phyloP scores from a whole-genome alignment of 2,113 vertebrate genomes.

The Crocuta crocuta region DNA sequence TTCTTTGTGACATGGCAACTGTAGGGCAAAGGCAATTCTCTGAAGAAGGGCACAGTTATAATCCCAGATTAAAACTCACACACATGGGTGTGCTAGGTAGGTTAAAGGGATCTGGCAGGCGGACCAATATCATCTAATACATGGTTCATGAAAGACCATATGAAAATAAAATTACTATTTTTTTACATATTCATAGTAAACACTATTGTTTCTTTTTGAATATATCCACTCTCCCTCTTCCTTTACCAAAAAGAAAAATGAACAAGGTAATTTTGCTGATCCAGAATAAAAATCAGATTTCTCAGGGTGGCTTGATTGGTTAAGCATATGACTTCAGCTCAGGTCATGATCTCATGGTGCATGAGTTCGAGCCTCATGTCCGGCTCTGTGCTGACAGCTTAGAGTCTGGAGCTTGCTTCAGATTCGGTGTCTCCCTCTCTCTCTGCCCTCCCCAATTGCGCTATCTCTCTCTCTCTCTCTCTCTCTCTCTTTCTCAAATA shows the following conservation, averaged over 20 bases:
- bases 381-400: too few relatives aligned
- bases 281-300: slow-evolving; percentile 4
- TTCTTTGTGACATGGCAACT: background rate
- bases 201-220: background rate
- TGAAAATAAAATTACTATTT: background rate
- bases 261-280: background rate
- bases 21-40: background rate
- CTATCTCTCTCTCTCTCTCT: fast-evolving
- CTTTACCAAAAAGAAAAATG: background rate
- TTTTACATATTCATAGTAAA: background rate
- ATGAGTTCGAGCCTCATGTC: too few relatives aligned
- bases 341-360: too few relatives aligned
- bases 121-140: too few relatives aligned
- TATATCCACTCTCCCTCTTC: background rate
- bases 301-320: too few relatives aligned
- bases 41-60: background rate
- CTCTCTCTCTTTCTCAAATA: too few relatives aligned
- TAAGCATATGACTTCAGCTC: too few relatives aligned
- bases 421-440: too few relatives aligned
- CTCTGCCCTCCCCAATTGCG: too few relatives aligned
- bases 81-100: background rate
- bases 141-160: background rate
- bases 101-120: background rate
- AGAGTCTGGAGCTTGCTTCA: too few relatives aligned
- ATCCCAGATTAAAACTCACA: background rate